phyloP scores from a whole-genome alignment of 2,888 invertebrate genomes.

The Stegana nigrithorax region DNA sequence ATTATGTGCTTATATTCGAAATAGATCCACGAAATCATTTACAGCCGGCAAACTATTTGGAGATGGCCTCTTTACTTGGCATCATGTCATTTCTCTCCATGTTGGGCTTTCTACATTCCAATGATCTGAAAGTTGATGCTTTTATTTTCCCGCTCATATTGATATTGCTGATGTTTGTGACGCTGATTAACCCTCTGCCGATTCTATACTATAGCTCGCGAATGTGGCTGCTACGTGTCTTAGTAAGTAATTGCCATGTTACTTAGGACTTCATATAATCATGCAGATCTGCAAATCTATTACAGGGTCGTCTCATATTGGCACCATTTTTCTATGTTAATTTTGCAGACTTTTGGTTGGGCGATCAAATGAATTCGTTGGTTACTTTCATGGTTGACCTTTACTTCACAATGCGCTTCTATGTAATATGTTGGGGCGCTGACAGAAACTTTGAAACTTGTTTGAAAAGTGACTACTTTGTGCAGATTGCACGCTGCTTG shows the following conservation, averaged over 20 bases:
- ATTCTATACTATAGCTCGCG: conserved; percentile 90
- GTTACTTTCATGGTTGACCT: conserved; percentile 89
- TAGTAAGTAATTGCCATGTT: conserved; percentile 29
- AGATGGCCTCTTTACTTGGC: conserved; percentile 88
- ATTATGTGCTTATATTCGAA: conserved; percentile 96
- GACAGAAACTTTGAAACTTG: conserved; percentile 44
- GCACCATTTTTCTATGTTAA: conserved; percentile 92
- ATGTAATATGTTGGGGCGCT: conserved; percentile 68
- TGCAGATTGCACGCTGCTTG: conserved; percentile 87
- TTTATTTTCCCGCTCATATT: conserved; percentile 89
- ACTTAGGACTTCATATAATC: neutral
- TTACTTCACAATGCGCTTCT: conserved; percentile 92
- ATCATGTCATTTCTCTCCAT: conserved; percentile 92
- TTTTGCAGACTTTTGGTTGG: conserved; percentile 98
- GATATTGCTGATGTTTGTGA: conserved; percentile 80
- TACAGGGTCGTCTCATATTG: conserved; percentile 78
- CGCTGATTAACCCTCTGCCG: conserved; percentile 90
- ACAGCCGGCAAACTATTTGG: conserved; percentile 91
- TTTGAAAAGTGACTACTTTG: conserved; percentile 75
- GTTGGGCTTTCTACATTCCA: conserved; percentile 74
- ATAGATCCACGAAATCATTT: conserved; percentile 92
- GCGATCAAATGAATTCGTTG: conserved; percentile 93
- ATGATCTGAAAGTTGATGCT: conserved; percentile 84
- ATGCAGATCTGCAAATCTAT: too few relatives aligned
- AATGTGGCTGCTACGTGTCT: conserved; percentile 89